Evolutionary conservation across 2,888 invertebrate genomes (phyloP), one percentile per base, ranked within the genome.

Genomic region (Drosophila peninsularis): DNA sequence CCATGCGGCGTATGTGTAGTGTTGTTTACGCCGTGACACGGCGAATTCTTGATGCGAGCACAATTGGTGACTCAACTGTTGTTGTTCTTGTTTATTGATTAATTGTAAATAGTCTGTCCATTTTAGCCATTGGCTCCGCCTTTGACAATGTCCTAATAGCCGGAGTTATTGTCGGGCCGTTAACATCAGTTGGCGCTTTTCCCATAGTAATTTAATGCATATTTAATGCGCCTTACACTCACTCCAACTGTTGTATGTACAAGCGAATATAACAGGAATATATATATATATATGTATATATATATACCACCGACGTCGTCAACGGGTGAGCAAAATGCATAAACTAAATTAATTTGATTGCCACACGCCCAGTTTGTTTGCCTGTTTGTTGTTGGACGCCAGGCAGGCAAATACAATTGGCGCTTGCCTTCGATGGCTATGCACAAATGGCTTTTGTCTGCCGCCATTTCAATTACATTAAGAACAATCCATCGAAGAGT

Each of bases 341-440:
- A 77, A 71, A 79, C 57, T 67, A 71, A 78, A 78, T 80, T 80
- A 80, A 80, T 80, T 80, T 80, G 81, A 80, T 79, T 81, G 71
- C 49, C 61, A 49, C 57, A 54, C 66, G 71, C 61, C 44, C 36
- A 19, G 49, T 53, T 39, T 64, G 36, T 74, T 70, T 64, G 24
- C 5, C 24, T 24, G 52, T 69, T 41, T 32, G 24, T 45, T 53
- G 50, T 45, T 41, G 34, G 36, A 37, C 24, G 55, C 32, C 11
- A 24, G 34, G 32, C 37, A 27, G 34, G 60, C 62, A 67, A 74
- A 74, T 69, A 74, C 68, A 69, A 65, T 78, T 58, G 66, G 30
- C 72, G 66, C 58, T 72, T 73, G 50, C 55, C 34, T 52, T 62
- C 47, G 50, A 58, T 49, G 56, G 77, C 76, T 52, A 67, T 47